Conservation (phyloP, 2,113 vertebrate genomes). For the Oceanites oceanicus region DNA sequence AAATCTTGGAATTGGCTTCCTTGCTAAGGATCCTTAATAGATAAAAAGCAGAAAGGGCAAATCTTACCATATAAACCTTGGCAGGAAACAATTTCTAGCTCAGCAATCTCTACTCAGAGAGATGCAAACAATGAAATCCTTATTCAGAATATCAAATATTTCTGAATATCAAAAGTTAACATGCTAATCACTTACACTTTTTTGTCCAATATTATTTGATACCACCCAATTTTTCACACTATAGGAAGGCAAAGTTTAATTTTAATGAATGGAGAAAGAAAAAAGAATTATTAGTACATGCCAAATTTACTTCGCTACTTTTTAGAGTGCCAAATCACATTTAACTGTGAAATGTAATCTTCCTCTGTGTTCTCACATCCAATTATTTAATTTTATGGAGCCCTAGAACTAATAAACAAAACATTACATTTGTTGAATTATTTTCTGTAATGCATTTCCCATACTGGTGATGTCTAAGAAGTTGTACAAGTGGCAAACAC, state of each 20-base stretch:
- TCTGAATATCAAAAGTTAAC: not conserved
- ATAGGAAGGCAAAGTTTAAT: not conserved
- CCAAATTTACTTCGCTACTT: not conserved
- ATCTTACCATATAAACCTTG: not conserved
- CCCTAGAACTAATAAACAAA: not conserved
- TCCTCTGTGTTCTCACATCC: not conserved
- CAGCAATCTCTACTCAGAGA: not conserved
- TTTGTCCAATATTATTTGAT: not conserved
- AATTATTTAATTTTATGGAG: not conserved
- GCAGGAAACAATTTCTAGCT: not conserved
- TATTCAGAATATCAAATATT: not conserved
- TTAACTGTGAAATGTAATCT: not conserved
- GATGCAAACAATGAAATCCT: not conserved
- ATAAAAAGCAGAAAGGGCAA: not conserved
- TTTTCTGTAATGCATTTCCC: not conserved
- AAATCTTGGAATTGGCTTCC: not conserved
- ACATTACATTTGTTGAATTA: not conserved
- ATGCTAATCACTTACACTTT: not conserved
- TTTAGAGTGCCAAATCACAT: not conserved
- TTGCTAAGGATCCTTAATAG: not conserved
- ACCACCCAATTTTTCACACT: not conserved
- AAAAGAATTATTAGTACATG: not conserved
- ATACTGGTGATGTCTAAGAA: not conserved
- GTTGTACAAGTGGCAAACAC: not conserved
- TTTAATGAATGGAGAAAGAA: not conserved